phyloP scores from a whole-genome alignment of 2,797 vertebrate genomes.

The Arvicola amphibius region DNA sequence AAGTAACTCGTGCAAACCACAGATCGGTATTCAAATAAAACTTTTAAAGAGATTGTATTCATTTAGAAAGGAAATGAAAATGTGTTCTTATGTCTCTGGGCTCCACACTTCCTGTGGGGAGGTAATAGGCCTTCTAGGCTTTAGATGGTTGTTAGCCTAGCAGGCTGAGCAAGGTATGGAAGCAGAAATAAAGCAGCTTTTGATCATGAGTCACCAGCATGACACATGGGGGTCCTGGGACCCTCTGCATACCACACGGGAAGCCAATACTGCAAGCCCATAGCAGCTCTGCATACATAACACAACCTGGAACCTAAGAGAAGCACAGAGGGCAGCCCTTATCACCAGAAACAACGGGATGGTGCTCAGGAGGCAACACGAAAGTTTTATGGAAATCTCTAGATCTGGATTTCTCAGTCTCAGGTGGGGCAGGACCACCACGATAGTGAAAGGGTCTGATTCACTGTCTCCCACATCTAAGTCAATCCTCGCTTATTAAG shows the following conservation, averaged over 20 bases:
- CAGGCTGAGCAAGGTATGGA: background rate
- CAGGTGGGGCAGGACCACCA: background rate
- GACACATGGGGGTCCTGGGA: background rate
- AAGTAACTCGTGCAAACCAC: slow-evolving; percentile 63
- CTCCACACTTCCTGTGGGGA: slow-evolving; percentile 30
- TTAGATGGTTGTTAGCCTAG: background rate
- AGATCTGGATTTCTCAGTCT: background rate
- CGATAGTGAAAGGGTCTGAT: background rate
- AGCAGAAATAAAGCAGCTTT: slow-evolving; percentile 43
- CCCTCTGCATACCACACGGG: slow-evolving; percentile 47
- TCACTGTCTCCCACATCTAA: background rate
- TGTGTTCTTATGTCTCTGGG: background rate
- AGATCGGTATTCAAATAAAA: slow-evolving; percentile 57
- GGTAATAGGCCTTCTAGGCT: slow-evolving; percentile 28
- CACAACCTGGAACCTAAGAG: slow-evolving; percentile 36
- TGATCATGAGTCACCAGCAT: slow-evolving; percentile 4
- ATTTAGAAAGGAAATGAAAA: slow-evolving; percentile 67
- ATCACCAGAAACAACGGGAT: slow-evolving; percentile 67
- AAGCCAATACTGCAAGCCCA: slow-evolving; percentile 38
- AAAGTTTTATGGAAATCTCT: slow-evolving; percentile 47
- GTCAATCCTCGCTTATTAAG: background rate
- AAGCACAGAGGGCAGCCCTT: background rate
- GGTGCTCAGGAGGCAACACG: background rate
- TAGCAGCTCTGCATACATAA: slow-evolving; percentile 22
- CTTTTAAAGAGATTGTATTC: slow-evolving; percentile 62